These are phyloP conservation scores for Aricia agestis DNA, from an alignment of 1,140 invertebrate species.

Conservation along the genomic window DNA sequence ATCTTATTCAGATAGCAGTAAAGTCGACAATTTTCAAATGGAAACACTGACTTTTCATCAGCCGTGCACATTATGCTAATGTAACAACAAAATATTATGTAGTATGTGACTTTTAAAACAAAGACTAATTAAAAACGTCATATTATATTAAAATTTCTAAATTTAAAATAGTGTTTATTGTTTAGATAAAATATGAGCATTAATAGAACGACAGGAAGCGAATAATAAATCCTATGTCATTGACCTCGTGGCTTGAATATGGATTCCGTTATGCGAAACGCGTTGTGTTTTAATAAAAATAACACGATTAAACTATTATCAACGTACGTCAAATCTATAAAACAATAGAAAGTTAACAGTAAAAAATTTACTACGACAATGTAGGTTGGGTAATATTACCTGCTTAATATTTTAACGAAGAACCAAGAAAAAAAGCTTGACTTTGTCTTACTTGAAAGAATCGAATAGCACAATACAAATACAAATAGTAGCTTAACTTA, in stretches of 20 bases:
- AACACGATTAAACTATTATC: slow-evolving; percentile 36
- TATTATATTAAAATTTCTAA: not conserved
- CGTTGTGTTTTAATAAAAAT: slow-evolving; percentile 52
- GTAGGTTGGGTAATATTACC: not conserved
- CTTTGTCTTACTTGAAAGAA: too few species aligned
- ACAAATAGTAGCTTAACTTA: too few species aligned
- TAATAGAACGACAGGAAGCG: slow-evolving; percentile 63
- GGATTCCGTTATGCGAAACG: slow-evolving; percentile 55
- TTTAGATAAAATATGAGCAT: slow-evolving; percentile 49
- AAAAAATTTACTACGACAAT: not conserved
- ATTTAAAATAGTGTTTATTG: slow-evolving; percentile 18
- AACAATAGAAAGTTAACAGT: slow-evolving; percentile 8
- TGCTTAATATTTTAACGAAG: too few species aligned
- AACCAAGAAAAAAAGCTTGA: too few species aligned
- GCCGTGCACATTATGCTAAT: not conserved
- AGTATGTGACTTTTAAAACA: slow-evolving; percentile 15
- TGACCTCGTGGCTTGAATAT: slow-evolving; percentile 67
- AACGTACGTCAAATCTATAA: slow-evolving; percentile 28
- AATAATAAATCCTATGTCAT: slow-evolving; percentile 66
- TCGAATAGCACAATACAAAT: too few species aligned
- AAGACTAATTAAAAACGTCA: slow-evolving; percentile 19
- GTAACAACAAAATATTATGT: not conserved
- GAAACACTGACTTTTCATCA: too few species aligned
- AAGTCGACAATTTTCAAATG: not conserved
- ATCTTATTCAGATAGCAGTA: not conserved